phyloP scores from a whole-genome alignment of 2,797 vertebrate species.

The Sciurus vulgaris region DNA sequence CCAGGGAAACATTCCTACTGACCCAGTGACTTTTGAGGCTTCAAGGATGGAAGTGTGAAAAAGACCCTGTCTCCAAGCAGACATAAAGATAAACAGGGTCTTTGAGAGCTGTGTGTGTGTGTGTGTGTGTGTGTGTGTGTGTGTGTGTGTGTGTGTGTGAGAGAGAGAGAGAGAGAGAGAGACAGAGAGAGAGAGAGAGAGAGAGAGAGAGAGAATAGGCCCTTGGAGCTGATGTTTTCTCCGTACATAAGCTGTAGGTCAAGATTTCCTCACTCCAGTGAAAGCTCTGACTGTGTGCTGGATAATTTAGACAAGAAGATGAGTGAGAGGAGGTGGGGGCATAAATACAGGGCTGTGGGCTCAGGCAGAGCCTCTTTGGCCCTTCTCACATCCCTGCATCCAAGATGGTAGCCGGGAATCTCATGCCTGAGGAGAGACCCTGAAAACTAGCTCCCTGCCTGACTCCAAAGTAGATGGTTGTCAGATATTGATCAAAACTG shows the following conservation, averaged over 20 bases:
- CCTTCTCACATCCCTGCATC: not conserved
- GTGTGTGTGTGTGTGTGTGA: rapidly evolving
- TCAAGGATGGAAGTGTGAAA: not conserved
- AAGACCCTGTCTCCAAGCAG: not conserved
- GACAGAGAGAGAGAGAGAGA: no score
- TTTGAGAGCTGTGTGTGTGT: not conserved
- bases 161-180: no score
- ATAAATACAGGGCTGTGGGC: not conserved
- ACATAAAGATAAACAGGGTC: not conserved
- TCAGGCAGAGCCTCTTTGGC: not conserved
- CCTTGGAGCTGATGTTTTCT: not conserved
- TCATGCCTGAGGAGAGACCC: not conserved
- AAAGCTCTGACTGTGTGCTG: not conserved
- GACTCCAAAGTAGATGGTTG: not conserved
- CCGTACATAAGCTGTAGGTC: not conserved
- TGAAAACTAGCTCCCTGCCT: not conserved
- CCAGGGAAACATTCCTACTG: not conserved
- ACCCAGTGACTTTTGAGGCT: not conserved
- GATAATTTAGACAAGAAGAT: not conserved
- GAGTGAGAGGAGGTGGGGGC: not conserved
- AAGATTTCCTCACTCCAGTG: not conserved
- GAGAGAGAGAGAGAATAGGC: not conserved
- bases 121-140: not conserved
- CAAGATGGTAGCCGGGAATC: not conserved
- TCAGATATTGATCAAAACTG: not conserved